Evolutionary conservation across 2,888 invertebrate species (phyloP).

Genomic region (Falcaria lacertinaria): DNA sequence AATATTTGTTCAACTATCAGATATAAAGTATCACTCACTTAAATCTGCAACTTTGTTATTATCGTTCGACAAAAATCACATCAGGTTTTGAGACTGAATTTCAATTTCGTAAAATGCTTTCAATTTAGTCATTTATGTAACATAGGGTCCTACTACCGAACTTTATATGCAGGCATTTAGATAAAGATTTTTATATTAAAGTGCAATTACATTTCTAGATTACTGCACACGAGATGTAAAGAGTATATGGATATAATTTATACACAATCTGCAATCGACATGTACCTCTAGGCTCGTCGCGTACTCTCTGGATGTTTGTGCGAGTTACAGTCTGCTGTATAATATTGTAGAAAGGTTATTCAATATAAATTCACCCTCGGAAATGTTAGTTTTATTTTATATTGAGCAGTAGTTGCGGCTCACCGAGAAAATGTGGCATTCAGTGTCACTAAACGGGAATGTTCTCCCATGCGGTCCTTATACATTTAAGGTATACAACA

Average conservation of each 20-base stretch:
- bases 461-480: no score
- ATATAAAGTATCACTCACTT: no score
- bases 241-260: conserved; percentile 26
- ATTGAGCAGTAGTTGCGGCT: no score
- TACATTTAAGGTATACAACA: no score
- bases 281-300: conserved; percentile 3
- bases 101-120: background rate
- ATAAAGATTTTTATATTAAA: conserved; percentile 34
- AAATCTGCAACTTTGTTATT: no score
- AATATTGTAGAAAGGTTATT: conserved; percentile 74
- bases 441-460: no score
- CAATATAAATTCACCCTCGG: conserved; percentile 74
- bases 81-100: no score
- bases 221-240: conserved; percentile 45
- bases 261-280: conserved; percentile 8
- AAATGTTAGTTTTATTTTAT: conserved; percentile 39
- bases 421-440: no score
- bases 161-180: conserved; percentile 13
- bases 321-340: conserved; percentile 67
- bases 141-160: background rate
- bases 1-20: no score
- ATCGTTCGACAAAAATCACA: no score
- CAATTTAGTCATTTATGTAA: background rate
- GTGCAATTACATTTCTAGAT: conserved; percentile 52
- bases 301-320: conserved; percentile 19